phyloP scores from a whole-genome alignment of 2,113 vertebrate species.

The Podarcis raffonei region DNA sequence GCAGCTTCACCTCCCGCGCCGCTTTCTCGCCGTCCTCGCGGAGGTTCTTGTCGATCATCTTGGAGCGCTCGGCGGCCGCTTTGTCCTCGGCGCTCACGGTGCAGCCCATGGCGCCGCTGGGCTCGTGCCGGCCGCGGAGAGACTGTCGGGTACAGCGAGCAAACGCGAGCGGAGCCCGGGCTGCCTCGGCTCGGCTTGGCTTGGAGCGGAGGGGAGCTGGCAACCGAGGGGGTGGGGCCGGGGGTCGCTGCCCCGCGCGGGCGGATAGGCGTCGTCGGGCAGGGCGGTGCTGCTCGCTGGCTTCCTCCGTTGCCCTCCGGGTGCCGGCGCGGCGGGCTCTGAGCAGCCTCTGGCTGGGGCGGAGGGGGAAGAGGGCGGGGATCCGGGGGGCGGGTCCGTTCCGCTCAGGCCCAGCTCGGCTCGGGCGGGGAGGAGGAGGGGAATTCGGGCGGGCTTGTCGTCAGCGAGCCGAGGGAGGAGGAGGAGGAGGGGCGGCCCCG shows the following conservation, averaged over 20 bases:
- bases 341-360: not conserved
- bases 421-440: not conserved
- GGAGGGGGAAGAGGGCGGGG: not conserved
- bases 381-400: constrained; percentile 8
- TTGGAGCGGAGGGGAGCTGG: not conserved
- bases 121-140: constrained; percentile 60
- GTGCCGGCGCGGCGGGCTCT: constrained; percentile 26
- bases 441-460: not conserved
- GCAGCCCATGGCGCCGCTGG: constrained; percentile 87
- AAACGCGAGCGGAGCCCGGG: not conserved
- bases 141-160: not conserved
- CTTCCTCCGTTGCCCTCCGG: constrained; percentile 3
- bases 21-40: constrained; percentile 95
- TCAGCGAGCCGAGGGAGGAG: not conserved
- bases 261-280: not conserved
- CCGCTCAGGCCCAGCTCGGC: not conserved
- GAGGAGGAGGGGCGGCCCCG: not conserved
- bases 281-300: not conserved
- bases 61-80: constrained; percentile 92
- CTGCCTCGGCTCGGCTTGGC: not conserved
- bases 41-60: constrained; percentile 97
- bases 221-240: not conserved
- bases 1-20: constrained; percentile 92
- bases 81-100: constrained; percentile 95
- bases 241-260: not conserved